Evolutionary conservation across 1,140 invertebrate genomes (phyloP).

Genomic region (Drosophila sucinea): DNA sequence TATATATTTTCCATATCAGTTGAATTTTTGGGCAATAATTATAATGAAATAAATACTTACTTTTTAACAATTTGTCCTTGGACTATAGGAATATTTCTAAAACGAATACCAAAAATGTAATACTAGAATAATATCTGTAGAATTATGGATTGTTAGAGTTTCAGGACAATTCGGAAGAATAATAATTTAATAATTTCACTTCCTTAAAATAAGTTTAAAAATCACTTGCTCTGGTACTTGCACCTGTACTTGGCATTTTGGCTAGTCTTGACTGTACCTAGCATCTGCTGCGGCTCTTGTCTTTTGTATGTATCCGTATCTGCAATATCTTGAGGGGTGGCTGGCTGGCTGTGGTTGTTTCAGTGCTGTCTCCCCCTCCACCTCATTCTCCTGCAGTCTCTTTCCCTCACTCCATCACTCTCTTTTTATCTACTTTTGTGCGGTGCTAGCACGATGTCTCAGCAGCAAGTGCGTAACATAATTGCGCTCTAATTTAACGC

Average conservation of each 20-base stretch:
- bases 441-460: constrained; percentile 15
- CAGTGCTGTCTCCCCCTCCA: constrained; percentile 35
- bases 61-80: too few relatives aligned
- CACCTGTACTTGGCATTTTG: not conserved
- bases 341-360: not conserved
- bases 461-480: constrained; percentile 50
- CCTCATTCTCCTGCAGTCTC: constrained; percentile 5
- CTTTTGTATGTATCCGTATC: not conserved
- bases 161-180: too few relatives aligned
- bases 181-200: not conserved
- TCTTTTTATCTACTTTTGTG: constrained; percentile 30
- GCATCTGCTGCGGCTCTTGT: constrained; percentile 4
- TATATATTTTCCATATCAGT: too few relatives aligned
- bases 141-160: too few relatives aligned
- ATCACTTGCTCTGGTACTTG: too few relatives aligned
- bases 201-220: too few relatives aligned
- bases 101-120: too few relatives aligned
- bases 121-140: not conserved
- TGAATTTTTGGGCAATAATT: too few relatives aligned
- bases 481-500: constrained; percentile 78
- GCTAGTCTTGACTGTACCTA: not conserved
- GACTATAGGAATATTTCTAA: not conserved
- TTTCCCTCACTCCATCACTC: constrained; percentile 20
- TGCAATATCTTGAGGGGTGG: constrained; percentile 2
- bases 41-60: too few relatives aligned